Percentiles rank a stretch among this genome's conserved stretches.
Conservation (phyloP, 2,888 invertebrate species). For the Bugula neritina region DNA sequence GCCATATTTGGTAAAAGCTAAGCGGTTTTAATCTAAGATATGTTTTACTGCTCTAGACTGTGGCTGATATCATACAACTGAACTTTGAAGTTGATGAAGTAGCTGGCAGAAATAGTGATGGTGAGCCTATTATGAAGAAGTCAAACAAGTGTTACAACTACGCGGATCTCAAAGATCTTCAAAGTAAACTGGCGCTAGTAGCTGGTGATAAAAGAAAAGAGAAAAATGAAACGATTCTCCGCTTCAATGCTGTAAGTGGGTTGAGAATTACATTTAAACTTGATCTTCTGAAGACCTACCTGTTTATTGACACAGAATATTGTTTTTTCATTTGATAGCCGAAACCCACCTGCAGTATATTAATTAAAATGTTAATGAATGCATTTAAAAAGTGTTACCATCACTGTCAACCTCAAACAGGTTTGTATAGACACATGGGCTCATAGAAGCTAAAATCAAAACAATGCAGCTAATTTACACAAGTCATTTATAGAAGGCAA, state of each 20-base stretch:
- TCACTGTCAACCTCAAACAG: not conserved
- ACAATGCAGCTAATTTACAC: no score
- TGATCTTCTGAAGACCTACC: no score
- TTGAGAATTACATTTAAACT: not conserved
- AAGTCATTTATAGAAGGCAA: no score
- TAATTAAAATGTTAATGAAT: no score
- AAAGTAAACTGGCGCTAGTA: slow-evolving; percentile 46
- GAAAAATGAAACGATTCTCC: slow-evolving; percentile 37
- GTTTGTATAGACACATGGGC: not conserved
- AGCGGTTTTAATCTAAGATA: no score
- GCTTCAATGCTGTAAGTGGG: slow-evolving; percentile 36
- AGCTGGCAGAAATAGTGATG: slow-evolving; percentile 28
- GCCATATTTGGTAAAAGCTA: no score
- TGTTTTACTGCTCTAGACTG: slow-evolving; percentile 30
- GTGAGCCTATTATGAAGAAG: slow-evolving; percentile 19
- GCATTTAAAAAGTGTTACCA: slow-evolving; percentile 13
- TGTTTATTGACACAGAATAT: no score
- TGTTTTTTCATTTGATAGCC: no score
- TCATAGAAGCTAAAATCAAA: not conserved
- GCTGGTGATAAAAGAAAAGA: slow-evolving; percentile 44
- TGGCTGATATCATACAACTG: slow-evolving; percentile 34
- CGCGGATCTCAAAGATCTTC: slow-evolving; percentile 40
- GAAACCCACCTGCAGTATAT: no score
- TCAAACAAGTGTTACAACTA: slow-evolving; percentile 32
- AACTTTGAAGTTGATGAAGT: slow-evolving; percentile 32